A percentile compares a stretch with the other conserved stretches of the same genome.
Evolutionary conservation across 2,888 invertebrate species (phyloP).

Genomic region (Platycnemis pennipes): DNA sequence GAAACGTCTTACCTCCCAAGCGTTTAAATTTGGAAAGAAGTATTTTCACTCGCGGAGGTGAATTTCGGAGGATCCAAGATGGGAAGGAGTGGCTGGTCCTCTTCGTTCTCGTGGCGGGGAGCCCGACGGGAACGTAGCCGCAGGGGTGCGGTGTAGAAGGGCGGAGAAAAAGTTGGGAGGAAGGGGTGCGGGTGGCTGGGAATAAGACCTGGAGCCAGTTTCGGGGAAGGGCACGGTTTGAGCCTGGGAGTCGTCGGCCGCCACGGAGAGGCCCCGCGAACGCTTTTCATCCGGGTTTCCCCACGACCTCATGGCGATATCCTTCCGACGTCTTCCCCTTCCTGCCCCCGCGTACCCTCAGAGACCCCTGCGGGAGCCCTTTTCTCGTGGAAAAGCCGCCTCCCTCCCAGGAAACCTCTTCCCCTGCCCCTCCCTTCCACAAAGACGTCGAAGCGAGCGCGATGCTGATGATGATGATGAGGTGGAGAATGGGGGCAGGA

Average conservation of each 20-base stretch:
- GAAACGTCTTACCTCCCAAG: neutral
- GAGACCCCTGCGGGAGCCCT: constrained; percentile 37
- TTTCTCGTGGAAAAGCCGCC: neutral
- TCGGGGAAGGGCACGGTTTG: neutral
- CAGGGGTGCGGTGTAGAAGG: neutral
- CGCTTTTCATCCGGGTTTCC: constrained; percentile 26
- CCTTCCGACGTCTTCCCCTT: neutral
- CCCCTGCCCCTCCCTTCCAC: neutral
- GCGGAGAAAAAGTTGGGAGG: neutral
- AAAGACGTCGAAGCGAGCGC: constrained; percentile 37
- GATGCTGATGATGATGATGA: constrained; percentile 54
- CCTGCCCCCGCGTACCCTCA: neutral
- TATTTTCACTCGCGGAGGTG: neutral
- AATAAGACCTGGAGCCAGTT: neutral
- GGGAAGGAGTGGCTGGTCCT: neutral
- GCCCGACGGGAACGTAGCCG: neutral
- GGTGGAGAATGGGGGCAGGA: constrained; percentile 53
- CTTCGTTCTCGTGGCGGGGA: neutral
- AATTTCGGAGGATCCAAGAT: neutral
- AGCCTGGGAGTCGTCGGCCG: neutral
- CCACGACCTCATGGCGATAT: neutral
- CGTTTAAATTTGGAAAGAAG: neutral
- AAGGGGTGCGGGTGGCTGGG: neutral
- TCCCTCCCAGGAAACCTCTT: neutral
- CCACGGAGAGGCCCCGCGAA: neutral